A percentile compares a stretch with the other conserved stretches of the same genome.
phyloP scores from a whole-genome alignment of 2,888 invertebrate species.

The Pyrrhia umbra region DNA sequence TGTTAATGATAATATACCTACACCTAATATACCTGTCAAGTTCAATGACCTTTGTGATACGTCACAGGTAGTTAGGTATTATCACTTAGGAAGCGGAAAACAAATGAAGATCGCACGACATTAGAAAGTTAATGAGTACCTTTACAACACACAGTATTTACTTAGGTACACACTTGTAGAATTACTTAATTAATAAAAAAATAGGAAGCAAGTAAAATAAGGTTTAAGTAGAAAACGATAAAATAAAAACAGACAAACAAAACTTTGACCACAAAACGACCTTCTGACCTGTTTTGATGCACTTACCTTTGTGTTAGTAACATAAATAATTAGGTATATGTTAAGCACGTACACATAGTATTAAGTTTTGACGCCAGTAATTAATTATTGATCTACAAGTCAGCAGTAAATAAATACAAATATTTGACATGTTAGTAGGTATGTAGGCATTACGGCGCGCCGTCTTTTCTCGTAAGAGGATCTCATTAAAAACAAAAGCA shows the following conservation, averaged over 20 bases:
- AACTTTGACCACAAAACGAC: background rate
- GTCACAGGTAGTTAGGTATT: constrained; percentile 3
- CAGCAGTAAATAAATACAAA: background rate
- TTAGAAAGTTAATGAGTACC: constrained; percentile 21
- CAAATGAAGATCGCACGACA: constrained; percentile 3
- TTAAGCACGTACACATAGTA: background rate
- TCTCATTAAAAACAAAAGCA: constrained; percentile 19
- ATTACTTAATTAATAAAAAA: constrained; percentile 12
- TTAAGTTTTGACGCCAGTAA: background rate
- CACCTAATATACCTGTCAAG: background rate
- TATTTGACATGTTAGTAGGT: background rate
- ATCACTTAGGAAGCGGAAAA: constrained; percentile 20
- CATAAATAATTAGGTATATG: background rate
- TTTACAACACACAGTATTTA: constrained; percentile 2
- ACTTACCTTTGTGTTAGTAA: background rate
- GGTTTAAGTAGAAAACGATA: background rate
- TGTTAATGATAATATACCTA: background rate
- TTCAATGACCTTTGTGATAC: constrained; percentile 24
- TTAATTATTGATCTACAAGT: background rate
- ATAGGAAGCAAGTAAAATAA: constrained; percentile 1
- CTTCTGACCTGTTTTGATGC: no score
- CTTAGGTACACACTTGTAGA: background rate
- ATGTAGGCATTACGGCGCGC: background rate
- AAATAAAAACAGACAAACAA: background rate
- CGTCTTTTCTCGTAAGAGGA: constrained; percentile 4